phyloP scores from a whole-genome alignment of 2,888 invertebrate species.

The Carabus problematicus region DNA sequence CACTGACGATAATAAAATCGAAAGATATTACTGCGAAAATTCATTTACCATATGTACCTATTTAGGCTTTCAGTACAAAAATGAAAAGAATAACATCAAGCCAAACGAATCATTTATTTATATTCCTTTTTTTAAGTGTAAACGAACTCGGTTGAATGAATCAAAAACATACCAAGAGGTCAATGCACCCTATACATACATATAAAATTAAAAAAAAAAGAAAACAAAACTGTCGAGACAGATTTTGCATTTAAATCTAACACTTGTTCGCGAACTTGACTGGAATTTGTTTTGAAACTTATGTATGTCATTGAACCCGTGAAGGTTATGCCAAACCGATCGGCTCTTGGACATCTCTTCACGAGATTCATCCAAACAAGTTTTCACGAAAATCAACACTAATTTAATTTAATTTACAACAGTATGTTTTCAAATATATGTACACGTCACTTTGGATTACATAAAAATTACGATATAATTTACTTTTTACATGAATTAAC shows the following conservation, averaged over 20 bases:
- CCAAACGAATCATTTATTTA: not conserved
- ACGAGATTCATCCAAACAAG: not conserved
- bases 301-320: constrained; percentile 29
- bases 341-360: not conserved
- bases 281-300: constrained; percentile 26
- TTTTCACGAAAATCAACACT: not conserved
- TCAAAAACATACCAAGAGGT: constrained; percentile 9
- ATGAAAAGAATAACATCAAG: not conserved
- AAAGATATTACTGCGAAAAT: no score
- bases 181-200: constrained; percentile 11
- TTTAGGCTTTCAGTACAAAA: not conserved
- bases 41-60: no score
- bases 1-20: no score
- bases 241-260: constrained; percentile 25
- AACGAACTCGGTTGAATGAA: not conserved
- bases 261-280: constrained; percentile 22
- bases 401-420: no score
- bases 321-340: constrained; percentile 16
- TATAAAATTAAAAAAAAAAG: no score
- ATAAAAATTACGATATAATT: no score
- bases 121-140: constrained; percentile 11
- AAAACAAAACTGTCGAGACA: constrained; percentile 12
- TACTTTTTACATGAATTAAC: no score
- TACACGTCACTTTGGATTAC: no score
- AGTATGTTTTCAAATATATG: no score